Base-by-base conservation (phyloP, 2,113 vertebrate species). In the Hylia prasina region DNA sequence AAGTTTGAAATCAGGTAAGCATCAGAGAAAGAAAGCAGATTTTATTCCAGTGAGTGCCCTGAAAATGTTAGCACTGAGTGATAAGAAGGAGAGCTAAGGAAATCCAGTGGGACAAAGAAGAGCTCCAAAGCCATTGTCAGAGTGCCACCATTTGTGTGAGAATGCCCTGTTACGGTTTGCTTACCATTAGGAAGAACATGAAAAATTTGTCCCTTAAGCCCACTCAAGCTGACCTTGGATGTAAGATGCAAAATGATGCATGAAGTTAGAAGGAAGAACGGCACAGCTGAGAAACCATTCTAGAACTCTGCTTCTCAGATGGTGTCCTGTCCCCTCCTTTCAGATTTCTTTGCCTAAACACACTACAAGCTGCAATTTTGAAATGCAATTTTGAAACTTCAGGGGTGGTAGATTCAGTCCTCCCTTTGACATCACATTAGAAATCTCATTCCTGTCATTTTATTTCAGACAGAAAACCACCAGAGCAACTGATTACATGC, bases 181-280 rank as follows among this genome's bases (percentile, higher is more conserved):
- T 76, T 28, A 60, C 25, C 51, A 64, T 57, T 80, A 53, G 35
- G 30, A 80, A 75, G 28, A 80, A 69, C 7, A 64, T 57, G 58
- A 93, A 95, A 86, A 93, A 66, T 17, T 24, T 53, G 23, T 76
- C 50, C 87, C 75, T 92, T 47, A 83, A 76, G 31, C 79, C 90
- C 45, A 82, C 88, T 70, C 88, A 86, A 71, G 23, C 15, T 8
- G 9, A 88, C 54, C 54, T 88, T 28, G 5, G 58, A 80, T 65
- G 65, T 61, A 80, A 76, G 54, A 86, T 50, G 54, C 82, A 91
- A 97, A 66, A 88, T 76, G 79, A 28, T 80, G 35, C 77, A 50
- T 70, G 71, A 86, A 95, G n/a, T 60, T 84, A 57, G 39, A 64
- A 79, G 25, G 20, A 94, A 90, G 63, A 72, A 64, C 11, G 63